Percentiles rank a stretch among this genome's conserved stretches.
Conservation (phyloP, 35 echinoderm and acorn worm species). For the Amphiura filiformis region DNA sequence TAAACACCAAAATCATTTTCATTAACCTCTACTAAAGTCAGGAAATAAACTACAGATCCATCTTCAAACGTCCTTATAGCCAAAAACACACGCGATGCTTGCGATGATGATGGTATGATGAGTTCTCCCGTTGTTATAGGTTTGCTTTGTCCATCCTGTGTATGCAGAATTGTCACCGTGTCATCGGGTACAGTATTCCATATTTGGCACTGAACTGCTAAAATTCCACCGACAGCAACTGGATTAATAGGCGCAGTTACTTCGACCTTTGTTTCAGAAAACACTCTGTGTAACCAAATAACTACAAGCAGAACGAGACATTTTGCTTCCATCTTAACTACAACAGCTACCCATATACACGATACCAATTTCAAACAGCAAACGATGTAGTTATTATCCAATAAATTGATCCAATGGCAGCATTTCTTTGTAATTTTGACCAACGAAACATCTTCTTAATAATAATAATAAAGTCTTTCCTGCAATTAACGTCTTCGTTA, state of each 20-base stretch:
- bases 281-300: too few relatives aligned
- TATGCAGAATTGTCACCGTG: not conserved
- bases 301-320: too few relatives aligned
- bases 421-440: too few relatives aligned
- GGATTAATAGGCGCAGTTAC: not conserved
- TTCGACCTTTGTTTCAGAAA: not conserved
- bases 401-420: too few relatives aligned
- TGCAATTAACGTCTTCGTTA: too few relatives aligned
- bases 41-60: not conserved
- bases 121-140: not conserved
- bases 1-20: not conserved
- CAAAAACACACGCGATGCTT: not conserved
- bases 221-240: not conserved
- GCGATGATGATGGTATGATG: not conserved
- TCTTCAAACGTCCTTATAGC: not conserved
- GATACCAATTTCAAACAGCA: too few relatives aligned
- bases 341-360: too few relatives aligned
- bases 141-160: not conserved
- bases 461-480: too few relatives aligned
- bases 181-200: not conserved
- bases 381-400: too few relatives aligned
- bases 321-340: too few relatives aligned
- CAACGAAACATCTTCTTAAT: too few relatives aligned
- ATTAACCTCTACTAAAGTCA: not conserved
- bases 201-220: not conserved